phyloP scores from a whole-genome alignment of 2,888 invertebrate species.

The Dugesia japonica region DNA sequence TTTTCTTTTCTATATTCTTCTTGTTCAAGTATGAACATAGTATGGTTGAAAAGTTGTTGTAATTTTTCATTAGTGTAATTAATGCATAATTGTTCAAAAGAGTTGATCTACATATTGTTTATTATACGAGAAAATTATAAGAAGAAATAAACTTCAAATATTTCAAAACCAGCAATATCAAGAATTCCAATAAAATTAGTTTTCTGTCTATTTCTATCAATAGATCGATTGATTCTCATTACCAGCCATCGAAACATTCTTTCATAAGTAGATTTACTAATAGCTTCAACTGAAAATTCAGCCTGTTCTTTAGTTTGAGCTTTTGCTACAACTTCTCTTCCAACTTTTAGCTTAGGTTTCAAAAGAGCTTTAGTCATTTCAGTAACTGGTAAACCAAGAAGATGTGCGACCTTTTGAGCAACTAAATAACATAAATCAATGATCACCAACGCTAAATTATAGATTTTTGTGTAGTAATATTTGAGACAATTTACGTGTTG shows the following conservation, averaged over 20 bases:
- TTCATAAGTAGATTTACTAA: conserved; percentile 94
- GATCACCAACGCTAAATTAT: background rate
- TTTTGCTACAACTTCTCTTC: conserved; percentile 93
- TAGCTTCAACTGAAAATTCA: conserved; percentile 95
- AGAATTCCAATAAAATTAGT: conserved; percentile 98
- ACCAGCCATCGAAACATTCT: conserved; percentile 97
- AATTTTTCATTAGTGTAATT: conserved; percentile 73
- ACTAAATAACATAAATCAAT: conserved; percentile 50
- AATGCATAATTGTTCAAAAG: conserved; percentile 94
- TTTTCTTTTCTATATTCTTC: conserved; percentile 81
- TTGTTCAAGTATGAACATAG: conserved; percentile 98
- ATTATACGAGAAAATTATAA: no score
- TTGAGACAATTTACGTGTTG: background rate
- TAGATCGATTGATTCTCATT: conserved; percentile 80
- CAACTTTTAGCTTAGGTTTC: conserved; percentile 78
- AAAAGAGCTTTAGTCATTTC: conserved; percentile 95
- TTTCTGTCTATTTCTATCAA: conserved; percentile 80
- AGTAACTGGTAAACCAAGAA: conserved; percentile 74
- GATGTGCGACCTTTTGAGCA: conserved; percentile 91
- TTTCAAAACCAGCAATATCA: conserved; percentile 98
- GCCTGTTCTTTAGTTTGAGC: conserved; percentile 96
- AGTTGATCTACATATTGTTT: conserved; percentile 58
- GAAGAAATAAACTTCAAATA: conserved; percentile 62
- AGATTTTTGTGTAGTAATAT: no score
- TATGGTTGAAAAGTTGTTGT: conserved; percentile 75